Evolutionary conservation across 2,113 vertebrate genomes (phyloP).

Genomic region (Podocnemis expansa): DNA sequence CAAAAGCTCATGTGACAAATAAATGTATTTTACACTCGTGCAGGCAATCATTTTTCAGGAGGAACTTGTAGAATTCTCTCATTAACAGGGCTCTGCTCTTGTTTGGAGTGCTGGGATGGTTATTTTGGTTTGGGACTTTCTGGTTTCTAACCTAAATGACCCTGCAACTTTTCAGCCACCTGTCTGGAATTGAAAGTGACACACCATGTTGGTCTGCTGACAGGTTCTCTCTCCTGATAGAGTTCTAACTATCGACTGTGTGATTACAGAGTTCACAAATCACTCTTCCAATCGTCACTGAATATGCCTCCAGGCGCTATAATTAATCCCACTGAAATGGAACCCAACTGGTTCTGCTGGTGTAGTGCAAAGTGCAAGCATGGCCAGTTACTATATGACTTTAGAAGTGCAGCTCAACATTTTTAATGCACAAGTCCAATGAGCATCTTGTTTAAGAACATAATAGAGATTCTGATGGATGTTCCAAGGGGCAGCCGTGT

Average conservation of each 20-base stretch:
- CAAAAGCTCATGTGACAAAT: too few relatives aligned
- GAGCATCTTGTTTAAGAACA: not conserved
- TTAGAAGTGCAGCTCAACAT: not conserved
- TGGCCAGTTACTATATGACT: not conserved
- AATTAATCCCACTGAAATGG: conserved; percentile 73
- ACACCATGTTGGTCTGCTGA: not conserved
- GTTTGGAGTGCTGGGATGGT: too few relatives aligned
- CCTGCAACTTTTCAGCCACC: not conserved
- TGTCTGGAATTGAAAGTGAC: conserved; percentile 35
- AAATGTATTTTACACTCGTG: too few relatives aligned
- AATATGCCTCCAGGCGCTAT: not conserved
- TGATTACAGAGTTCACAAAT: conserved; percentile 18
- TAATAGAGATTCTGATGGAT: not conserved
- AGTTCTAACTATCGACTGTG: not conserved
- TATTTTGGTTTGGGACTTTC: not conserved
- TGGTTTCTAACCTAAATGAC: not conserved
- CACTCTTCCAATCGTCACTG: conserved; percentile 8
- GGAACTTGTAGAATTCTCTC: not conserved
- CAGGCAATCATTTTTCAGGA: not conserved
- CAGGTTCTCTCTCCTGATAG: not conserved
- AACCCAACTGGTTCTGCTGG: conserved; percentile 10
- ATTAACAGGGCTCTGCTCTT: not conserved
- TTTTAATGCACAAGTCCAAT: not conserved
- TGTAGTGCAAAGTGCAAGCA: conserved; percentile 11
- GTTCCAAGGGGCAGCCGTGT: too few relatives aligned